Percentiles rank a stretch among this genome's conserved stretches.
phyloP scores from a whole-genome alignment of 2,113 vertebrate genomes.

The Neofelis nebulosa region DNA sequence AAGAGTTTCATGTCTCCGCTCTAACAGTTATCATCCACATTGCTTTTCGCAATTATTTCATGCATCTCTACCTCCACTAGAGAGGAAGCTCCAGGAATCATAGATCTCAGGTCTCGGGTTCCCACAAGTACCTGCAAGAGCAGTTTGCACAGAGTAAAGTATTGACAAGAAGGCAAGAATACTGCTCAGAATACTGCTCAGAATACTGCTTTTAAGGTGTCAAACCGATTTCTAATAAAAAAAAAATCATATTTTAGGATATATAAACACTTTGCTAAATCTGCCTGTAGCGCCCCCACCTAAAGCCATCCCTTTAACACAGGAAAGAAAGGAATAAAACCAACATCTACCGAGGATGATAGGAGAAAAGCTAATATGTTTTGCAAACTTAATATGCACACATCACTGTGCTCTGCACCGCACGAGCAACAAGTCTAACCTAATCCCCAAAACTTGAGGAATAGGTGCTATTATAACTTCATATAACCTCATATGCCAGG shows the following conservation, averaged over 20 bases:
- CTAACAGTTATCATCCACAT: neutral
- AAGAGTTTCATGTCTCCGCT: neutral
- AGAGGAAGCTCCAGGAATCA: neutral
- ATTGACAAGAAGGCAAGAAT: neutral
- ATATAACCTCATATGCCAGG: neutral
- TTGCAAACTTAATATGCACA: neutral
- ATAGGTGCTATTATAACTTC: neutral
- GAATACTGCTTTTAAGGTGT: neutral
- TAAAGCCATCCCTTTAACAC: neutral
- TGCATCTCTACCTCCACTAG: neutral
- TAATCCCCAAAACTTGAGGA: neutral
- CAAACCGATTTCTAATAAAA: neutral
- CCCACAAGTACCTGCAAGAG: neutral
- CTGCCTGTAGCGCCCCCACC: neutral
- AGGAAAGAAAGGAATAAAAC: neutral
- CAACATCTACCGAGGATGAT: neutral
- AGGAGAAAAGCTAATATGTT: neutral
- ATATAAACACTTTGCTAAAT: conserved; percentile 10
- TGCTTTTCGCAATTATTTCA: neutral
- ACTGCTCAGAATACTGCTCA: no score
- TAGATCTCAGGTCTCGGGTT: neutral
- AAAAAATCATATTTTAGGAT: neutral
- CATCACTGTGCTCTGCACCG: neutral
- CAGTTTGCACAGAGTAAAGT: neutral
- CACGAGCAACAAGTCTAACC: neutral